Percentiles rank a stretch among this genome's conserved stretches.
These are phyloP conservation scores for Cantharis rufa DNA, from an alignment of 2,888 invertebrate genomes.

Conservation along the genomic window DNA sequence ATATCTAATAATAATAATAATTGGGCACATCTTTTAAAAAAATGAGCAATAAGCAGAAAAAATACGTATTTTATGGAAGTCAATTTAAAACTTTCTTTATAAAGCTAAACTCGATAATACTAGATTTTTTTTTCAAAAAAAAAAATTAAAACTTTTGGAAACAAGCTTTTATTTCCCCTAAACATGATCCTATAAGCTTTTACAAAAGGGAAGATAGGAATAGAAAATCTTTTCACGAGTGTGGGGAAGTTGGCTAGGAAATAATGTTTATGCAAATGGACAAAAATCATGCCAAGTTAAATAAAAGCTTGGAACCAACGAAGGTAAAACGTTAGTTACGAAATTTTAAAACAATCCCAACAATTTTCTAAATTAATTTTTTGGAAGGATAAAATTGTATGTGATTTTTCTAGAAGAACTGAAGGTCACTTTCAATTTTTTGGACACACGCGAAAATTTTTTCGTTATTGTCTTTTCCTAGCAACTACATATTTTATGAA, in stretches of 20 bases:
- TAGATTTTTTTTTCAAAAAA: not conserved
- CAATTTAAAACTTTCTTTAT: not conserved
- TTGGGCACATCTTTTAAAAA: not conserved
- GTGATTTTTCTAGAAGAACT: not conserved
- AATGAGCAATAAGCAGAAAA: not conserved
- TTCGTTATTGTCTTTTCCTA: not conserved
- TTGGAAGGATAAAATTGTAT: not conserved
- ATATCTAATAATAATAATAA: not conserved
- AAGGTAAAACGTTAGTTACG: not conserved
- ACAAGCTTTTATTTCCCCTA: too few species aligned
- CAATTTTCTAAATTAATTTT: not conserved
- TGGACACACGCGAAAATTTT: not conserved
- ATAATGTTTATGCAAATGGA: too few species aligned
- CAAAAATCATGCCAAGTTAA: too few species aligned
- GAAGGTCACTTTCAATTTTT: not conserved
- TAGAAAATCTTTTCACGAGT: too few species aligned
- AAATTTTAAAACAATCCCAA: conserved; percentile 1
- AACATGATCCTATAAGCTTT: too few species aligned
- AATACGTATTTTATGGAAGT: not conserved
- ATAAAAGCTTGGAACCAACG: too few species aligned
- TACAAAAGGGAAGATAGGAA: too few species aligned
- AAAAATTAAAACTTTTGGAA: not conserved
- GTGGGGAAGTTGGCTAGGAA: too few species aligned
- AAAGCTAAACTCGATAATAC: not conserved
- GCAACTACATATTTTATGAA: not conserved